phyloP scores from a whole-genome alignment of 2,797 vertebrate species.

The Pseudocheirus occidentalis region DNA sequence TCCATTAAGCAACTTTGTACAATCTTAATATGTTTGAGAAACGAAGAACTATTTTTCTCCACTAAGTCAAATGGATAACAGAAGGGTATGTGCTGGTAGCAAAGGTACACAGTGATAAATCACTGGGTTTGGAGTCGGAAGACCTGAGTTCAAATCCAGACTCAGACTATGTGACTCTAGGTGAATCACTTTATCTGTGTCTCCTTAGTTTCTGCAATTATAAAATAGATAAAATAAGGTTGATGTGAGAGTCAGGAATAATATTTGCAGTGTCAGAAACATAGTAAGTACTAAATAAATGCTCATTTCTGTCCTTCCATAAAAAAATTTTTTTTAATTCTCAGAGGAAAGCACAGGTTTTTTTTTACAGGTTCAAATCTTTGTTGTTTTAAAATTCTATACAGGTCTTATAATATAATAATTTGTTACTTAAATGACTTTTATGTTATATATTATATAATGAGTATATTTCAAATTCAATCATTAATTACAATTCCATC shows the following conservation, averaged over 20 bases:
- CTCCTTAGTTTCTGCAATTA: background rate
- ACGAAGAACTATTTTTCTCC: background rate
- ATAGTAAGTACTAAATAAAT: background rate
- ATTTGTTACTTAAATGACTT: background rate
- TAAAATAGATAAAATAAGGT: background rate
- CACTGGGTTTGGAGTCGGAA: background rate
- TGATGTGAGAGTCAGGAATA: background rate
- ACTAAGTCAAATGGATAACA: background rate
- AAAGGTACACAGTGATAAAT: background rate
- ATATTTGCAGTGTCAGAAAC: background rate
- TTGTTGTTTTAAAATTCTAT: background rate
- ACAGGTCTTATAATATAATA: background rate
- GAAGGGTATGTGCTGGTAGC: background rate
- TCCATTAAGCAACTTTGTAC: background rate
- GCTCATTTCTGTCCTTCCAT: background rate
- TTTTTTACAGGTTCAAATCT: background rate
- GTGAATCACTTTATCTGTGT: background rate
- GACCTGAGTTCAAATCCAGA: background rate
- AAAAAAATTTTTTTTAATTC: background rate
- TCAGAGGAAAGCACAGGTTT: background rate
- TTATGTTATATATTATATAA: background rate
- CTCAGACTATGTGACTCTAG: background rate
- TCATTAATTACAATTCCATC: background rate
- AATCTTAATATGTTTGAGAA: background rate
- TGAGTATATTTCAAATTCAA: background rate